A percentile compares a stretch with the other conserved stretches of the same genome.
Evolutionary conservation across 2,113 vertebrate species (phyloP).

Genomic region (Lasiurus cinereus): DNA sequence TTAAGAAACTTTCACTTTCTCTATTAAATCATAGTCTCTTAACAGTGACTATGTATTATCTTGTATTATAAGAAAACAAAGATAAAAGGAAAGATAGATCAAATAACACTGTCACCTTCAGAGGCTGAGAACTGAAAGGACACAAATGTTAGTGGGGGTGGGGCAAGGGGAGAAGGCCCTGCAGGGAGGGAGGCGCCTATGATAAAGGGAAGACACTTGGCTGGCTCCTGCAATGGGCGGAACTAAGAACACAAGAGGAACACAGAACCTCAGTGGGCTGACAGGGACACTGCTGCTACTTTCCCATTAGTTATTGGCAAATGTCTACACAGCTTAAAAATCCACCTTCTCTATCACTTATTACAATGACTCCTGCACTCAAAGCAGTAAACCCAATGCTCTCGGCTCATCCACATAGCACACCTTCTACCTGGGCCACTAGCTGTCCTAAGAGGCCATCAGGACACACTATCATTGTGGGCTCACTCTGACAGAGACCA

Average conservation of each 20-base stretch:
- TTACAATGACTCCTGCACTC: neutral
- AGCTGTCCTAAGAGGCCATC: neutral
- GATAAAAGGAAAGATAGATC: neutral
- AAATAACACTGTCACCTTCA: neutral
- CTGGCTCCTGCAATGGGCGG: neutral
- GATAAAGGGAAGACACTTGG: neutral
- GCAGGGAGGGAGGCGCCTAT: neutral
- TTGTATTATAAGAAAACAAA: slow-evolving; percentile 26
- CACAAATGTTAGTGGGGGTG: neutral
- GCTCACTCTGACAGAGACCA: neutral
- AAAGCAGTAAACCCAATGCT: neutral
- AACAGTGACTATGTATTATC: neutral
- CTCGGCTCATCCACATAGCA: neutral
- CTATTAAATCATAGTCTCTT: neutral
- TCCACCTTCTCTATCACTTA: neutral
- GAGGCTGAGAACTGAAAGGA: neutral
- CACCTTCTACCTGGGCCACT: neutral
- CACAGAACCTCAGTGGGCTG: neutral
- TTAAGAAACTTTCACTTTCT: slow-evolving; percentile 56
- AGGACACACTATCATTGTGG: neutral
- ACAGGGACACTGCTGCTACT: neutral
- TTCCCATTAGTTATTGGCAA: neutral
- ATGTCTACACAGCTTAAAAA: neutral
- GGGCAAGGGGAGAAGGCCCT: neutral
- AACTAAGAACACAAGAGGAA: neutral